These are phyloP conservation scores for Leucoptera coffeella DNA, from an alignment of 2,888 invertebrate genomes.

Conservation along the genomic window DNA sequence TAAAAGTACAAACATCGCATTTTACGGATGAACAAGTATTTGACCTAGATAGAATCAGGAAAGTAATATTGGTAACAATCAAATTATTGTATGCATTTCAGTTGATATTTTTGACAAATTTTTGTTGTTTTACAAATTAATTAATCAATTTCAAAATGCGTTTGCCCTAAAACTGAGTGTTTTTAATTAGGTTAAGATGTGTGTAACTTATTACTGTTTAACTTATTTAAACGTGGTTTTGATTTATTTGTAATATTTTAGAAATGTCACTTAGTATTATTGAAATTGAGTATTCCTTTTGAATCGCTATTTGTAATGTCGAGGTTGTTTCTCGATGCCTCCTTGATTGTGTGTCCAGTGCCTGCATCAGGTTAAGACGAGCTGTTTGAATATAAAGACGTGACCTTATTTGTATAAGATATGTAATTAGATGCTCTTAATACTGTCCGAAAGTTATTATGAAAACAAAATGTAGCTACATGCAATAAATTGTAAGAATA, in stretches of 20 bases:
- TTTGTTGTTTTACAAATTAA: too few relatives aligned
- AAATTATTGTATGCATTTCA: too few relatives aligned
- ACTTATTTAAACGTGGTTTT: conserved; percentile 50
- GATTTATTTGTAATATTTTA: conserved; percentile 51
- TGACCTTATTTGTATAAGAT: conserved; percentile 16
- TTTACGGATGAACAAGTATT: too few relatives aligned
- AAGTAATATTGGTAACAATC: too few relatives aligned
- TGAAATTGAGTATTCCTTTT: conserved; percentile 52
- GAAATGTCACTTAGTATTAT: conserved; percentile 31
- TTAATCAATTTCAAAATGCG: too few relatives aligned
- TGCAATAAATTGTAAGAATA: conserved; percentile 25
- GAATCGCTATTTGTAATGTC: conserved; percentile 37
- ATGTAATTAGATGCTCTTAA: neutral
- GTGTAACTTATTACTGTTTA: conserved; percentile 53
- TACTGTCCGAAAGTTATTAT: neutral
- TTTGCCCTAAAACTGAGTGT: conserved; percentile 39
- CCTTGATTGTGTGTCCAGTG: conserved; percentile 35
- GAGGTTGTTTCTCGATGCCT: conserved; percentile 33
- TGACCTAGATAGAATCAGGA: too few relatives aligned
- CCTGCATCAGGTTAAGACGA: conserved; percentile 21
- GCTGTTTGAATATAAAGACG: conserved; percentile 11
- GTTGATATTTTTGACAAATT: too few relatives aligned
- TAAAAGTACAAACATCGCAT: conserved; percentile 44
- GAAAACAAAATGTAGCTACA: conserved; percentile 30
- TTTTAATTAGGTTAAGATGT: conserved; percentile 50